These are phyloP conservation scores for Mastacembelus armatus DNA, from an alignment of 2,797 vertebrate species.

Conservation along the genomic window DNA sequence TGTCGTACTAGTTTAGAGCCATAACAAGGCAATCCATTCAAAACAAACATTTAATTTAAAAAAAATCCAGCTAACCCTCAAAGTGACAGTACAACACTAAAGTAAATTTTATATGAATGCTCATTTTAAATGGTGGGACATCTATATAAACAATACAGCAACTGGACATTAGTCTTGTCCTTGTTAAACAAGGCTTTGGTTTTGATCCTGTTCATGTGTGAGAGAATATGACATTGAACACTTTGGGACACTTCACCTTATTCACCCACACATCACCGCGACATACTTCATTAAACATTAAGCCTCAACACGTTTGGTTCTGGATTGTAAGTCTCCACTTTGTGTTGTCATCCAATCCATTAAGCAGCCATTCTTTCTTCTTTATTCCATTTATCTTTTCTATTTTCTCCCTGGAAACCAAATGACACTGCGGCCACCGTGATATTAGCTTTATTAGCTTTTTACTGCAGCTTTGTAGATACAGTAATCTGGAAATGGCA, in stretches of 20 bases:
- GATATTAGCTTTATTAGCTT: constrained; percentile 35
- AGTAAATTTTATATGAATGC: neutral
- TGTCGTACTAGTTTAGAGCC: constrained; percentile 3
- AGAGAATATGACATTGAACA: constrained; percentile 1
- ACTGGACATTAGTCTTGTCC: neutral
- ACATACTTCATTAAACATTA: constrained; percentile 63
- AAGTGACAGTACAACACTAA: neutral
- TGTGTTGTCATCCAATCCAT: constrained; percentile 52
- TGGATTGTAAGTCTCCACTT: constrained; percentile 42
- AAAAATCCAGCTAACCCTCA: neutral
- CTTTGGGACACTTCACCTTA: constrained; percentile 19
- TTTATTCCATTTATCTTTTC: constrained; percentile 48
- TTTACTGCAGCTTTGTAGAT: constrained; percentile 30
- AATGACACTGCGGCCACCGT: constrained; percentile 9
- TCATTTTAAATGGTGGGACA: neutral
- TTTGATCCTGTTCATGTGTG: constrained; percentile 1
- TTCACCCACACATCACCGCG: constrained; percentile 35
- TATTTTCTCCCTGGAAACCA: constrained; percentile 37
- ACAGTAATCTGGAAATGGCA: constrained; percentile 7
- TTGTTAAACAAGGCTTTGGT: neutral
- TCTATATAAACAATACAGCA: neutral
- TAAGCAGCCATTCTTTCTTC: constrained; percentile 38
- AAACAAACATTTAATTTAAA: neutral
- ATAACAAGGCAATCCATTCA: neutral
- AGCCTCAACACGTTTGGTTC: constrained; percentile 46